Evolutionary conservation across 2,888 invertebrate species (phyloP).

Genomic region (Stenichneumon culpator): DNA sequence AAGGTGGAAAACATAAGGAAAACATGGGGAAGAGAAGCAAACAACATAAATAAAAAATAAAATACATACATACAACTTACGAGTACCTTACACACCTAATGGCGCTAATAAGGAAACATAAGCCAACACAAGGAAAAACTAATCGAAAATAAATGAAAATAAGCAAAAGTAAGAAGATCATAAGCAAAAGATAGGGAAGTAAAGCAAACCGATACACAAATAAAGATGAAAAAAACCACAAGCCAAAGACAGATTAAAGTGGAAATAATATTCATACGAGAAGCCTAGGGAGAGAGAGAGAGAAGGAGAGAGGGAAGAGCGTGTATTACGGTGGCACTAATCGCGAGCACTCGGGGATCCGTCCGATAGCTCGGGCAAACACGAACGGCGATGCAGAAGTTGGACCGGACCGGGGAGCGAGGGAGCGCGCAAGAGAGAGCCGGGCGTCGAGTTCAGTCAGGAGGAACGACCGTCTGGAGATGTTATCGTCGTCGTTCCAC

Average conservation of each 20-base stretch:
- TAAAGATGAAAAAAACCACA: too few species aligned
- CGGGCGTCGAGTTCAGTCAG: conserved; percentile 64
- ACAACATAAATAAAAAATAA: too few species aligned
- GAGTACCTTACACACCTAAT: too few species aligned
- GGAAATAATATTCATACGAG: neutral
- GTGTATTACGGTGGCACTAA: conserved; percentile 57
- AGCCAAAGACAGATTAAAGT: neutral
- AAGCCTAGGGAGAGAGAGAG: neutral
- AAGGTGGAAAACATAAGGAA: too few species aligned
- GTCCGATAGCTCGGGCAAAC: conserved; percentile 16
- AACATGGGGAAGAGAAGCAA: too few species aligned
- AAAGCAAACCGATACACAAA: too few species aligned
- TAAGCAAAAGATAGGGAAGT: too few species aligned
- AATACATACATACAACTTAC: too few species aligned
- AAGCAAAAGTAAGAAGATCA: too few species aligned
- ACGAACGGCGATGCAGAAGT: neutral
- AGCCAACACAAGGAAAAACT: too few species aligned
- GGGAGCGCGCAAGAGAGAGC: conserved; percentile 27
- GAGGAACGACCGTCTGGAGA: conserved; percentile 74
- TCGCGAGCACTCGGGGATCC: conserved; percentile 3
- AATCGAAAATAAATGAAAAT: too few species aligned
- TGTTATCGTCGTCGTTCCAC: conserved; percentile 69
- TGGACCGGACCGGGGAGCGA: conserved; percentile 12
- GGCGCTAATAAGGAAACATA: too few species aligned
- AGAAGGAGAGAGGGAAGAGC: neutral